Conservation (phyloP, 2,797 vertebrate species). For the Enteromius viviparus region DNA sequence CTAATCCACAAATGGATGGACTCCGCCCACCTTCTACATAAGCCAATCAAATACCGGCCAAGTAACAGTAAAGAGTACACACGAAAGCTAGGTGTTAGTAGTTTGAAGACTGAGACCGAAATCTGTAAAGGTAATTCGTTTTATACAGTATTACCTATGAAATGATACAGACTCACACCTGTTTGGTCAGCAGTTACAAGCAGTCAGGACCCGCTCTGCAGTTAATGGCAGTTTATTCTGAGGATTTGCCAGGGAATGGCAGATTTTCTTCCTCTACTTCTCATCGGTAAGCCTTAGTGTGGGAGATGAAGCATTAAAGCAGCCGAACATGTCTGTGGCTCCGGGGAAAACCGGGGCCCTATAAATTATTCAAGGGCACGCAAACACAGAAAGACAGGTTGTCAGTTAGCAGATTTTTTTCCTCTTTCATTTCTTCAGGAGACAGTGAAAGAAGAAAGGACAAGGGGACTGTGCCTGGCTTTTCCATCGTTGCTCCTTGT, state of each 20-base stretch:
- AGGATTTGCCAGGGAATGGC: slow-evolving; percentile 47
- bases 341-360: slow-evolving; percentile 59
- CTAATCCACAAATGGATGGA: no score
- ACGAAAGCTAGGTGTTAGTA: neutral
- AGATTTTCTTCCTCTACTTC: slow-evolving; percentile 44
- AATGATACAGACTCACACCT: neutral
- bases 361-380: slow-evolving; percentile 77
- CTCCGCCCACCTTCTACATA: no score
- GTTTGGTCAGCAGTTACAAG: slow-evolving; percentile 6
- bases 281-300: slow-evolving; percentile 52
- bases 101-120: neutral
- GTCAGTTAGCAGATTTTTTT: slow-evolving; percentile 72
- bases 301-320: slow-evolving; percentile 65
- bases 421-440: slow-evolving; percentile 38
- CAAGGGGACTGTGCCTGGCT: slow-evolving; percentile 2
- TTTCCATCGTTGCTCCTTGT: slow-evolving; percentile 38
- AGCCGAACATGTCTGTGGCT: slow-evolving; percentile 63
- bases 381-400: slow-evolving; percentile 72
- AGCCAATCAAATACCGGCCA: no score
- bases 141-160: neutral
- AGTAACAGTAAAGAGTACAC: neutral
- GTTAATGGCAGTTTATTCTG: slow-evolving; percentile 30
- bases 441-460: slow-evolving; percentile 18
- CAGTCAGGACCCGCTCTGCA: neutral
- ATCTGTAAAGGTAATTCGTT: neutral